Base-by-base conservation (phyloP, 2,113 vertebrate genomes). In the Mastomys coucha region DNA sequence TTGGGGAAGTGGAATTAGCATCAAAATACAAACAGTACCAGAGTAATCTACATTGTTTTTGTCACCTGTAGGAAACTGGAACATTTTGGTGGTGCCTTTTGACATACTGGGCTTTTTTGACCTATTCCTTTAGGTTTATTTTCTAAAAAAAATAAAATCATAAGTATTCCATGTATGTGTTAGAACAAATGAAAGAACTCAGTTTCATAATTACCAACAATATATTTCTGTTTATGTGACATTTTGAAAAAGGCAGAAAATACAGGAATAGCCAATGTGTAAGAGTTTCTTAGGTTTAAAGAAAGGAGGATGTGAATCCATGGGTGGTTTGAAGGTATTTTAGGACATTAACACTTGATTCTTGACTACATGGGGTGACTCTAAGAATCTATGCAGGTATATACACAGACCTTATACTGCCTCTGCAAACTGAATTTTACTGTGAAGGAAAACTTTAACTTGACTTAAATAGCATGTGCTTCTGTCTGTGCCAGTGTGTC, bases 221-320 rank as follows among this genome's bases (percentile, higher is more conserved):
- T 77, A n/a, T 36, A 72, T 82, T 90, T 94, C 26, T 20, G 63
- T 51, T 53, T 88, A 39, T 84, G 45, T 91, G 39, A 56, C 33
- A 88, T 94, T 86, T 94, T 75, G 7, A 63, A 88, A 93, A 93
- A 88, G 58, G 16, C 9, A 86, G 81, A 81, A 89, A 81, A 53
- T 28, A 45, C 8, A 89, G 76, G 56, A 63, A 81, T 28, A 90
- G 51, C 77, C 24, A 42, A 75, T 39, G 87, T 69, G 24, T 51
- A 75, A 33, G 5, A 65, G 36, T 75, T 86, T 53, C 33, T 77
- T 49, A 42, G 45, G 5, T 0, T 19, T 90, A 42, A 7, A 6
- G 28, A 42, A 16, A 33, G 22, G 53, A 63, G 9, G 10, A 3
- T 49, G 72, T 42, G 33, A 92, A 45, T 4, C 36, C 20, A 75